These are phyloP conservation scores for Geopemphigus sp. DNA, from an alignment of 1,140 invertebrate genomes.

Conservation along the genomic window DNA sequence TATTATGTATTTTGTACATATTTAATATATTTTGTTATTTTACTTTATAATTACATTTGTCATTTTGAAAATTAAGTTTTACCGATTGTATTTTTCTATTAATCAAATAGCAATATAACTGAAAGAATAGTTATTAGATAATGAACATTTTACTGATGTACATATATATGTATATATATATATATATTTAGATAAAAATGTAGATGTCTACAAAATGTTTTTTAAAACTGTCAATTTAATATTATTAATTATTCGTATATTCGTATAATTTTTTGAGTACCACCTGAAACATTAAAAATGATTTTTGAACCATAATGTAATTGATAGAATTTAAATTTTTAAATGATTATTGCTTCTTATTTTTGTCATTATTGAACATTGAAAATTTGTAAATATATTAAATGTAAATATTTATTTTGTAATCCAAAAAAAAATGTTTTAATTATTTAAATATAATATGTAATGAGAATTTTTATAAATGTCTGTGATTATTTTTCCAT, in stretches of 20 bases:
- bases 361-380: constrained; percentile 27
- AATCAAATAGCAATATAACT: background rate
- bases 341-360: background rate
- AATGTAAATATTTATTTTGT: constrained; percentile 29
- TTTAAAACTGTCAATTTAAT: background rate
- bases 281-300: background rate
- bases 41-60: constrained; percentile 16
- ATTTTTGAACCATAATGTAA: background rate
- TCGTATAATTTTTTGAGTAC: constrained; percentile 8
- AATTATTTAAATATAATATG: constrained; percentile 24
- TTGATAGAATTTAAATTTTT: background rate
- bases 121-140: background rate
- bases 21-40: background rate
- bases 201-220: background rate
- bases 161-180: background rate
- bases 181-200: background rate
- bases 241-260: background rate
- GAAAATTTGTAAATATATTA: constrained; percentile 20
- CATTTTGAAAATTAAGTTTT: constrained; percentile 2
- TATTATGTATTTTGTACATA: constrained; percentile 31
- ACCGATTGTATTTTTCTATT: constrained; percentile 1
- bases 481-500: constrained; percentile 42
- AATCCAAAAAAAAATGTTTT: constrained; percentile 21
- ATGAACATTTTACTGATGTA: constrained; percentile 10
- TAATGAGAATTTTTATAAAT: constrained; percentile 24